Evolutionary conservation across 2,888 invertebrate genomes (phyloP), one percentile per base, ranked within the genome.

Genomic region (Chymomyza amoena): DNA sequence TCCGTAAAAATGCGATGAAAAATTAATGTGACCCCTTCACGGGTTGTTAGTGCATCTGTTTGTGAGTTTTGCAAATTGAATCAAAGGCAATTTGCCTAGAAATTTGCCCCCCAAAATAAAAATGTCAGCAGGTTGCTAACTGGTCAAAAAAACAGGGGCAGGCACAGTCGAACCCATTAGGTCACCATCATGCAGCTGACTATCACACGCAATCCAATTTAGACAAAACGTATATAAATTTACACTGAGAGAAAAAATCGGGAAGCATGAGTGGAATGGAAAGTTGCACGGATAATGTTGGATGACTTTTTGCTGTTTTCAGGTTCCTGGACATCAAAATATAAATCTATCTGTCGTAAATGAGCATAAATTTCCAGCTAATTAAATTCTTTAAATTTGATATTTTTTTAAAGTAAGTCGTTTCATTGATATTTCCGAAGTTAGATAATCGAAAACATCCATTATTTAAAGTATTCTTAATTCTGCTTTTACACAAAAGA

Each of bases 61-160:
- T 45, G 39, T 45, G 39, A 45, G 39, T 72, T 82, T 69, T 71
- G 88, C 77, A 85, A 83, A 83, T 83, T 83, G 81, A 83, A 83
- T 83, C 83, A 83, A 86, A 70, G 78, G 70, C 86, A 85, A 88
- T 87, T 83, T 52, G 54, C 32, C 69, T 16, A 51, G 18, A 20
- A 57, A 64, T 68, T 54, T 73, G 68, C 73, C 72, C 73, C 68
- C 57, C 32, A 32, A 45, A 45, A 45, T 13, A 13, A 45, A 45
- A 45, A 1, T 45, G 39, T 13, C 39, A 13, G 39, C 39, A 45
- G 13, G 39, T 45, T 45, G 39, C 39, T 45, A 13, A 13, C 39
- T 4, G 4, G 39, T 4, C 39, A 45, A 13, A 45, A 32, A 13
- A 10, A 13, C 10, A 45, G 39, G 39, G 39, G 13, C 39, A 45